Conservation (phyloP, 2,888 invertebrate species). For the Ophonus ardosiacus region DNA sequence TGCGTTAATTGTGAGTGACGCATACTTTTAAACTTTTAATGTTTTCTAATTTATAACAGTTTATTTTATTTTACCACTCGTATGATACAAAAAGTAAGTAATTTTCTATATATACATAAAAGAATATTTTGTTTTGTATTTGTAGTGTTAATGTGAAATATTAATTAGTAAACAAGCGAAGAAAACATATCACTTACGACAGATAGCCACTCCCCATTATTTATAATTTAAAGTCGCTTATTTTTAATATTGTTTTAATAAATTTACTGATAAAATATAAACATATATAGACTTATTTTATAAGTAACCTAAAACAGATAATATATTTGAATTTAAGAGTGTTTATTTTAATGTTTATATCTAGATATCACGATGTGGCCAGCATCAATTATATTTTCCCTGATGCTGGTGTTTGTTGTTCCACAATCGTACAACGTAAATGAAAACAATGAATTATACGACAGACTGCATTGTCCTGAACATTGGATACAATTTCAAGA, state of each 20-base stretch:
- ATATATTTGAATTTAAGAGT: not conserved
- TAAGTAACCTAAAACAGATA: not conserved
- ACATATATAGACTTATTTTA: not conserved
- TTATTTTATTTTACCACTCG: slow-evolving; percentile 42
- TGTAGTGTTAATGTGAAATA: slow-evolving; percentile 6
- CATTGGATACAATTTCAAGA: slow-evolving; percentile 91
- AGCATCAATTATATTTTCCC: slow-evolving; percentile 48
- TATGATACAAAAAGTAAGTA: slow-evolving; percentile 58
- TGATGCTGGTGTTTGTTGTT: slow-evolving; percentile 52
- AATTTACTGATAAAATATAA: not conserved
- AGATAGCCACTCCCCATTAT: slow-evolving; percentile 58
- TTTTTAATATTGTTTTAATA: not conserved
- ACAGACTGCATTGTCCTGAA: slow-evolving; percentile 83
- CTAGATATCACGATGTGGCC: slow-evolving; percentile 46
- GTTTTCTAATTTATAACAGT: slow-evolving; percentile 50
- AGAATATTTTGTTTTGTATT: not conserved
- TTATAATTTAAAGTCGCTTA: slow-evolving; percentile 11
- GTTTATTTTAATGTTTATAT: slow-evolving; percentile 26
- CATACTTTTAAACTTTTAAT: slow-evolving; percentile 50
- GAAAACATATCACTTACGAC: slow-evolving; percentile 35
- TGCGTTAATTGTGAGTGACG: slow-evolving; percentile 54
- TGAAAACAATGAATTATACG: slow-evolving; percentile 67
- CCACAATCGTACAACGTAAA: slow-evolving; percentile 42
- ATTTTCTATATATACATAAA: slow-evolving; percentile 1
- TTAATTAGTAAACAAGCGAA: slow-evolving; percentile 12